Percentiles rank a stretch among this genome's conserved stretches.
phyloP scores from a whole-genome alignment of 2,797 vertebrate genomes.

The Holocentrus rufus region DNA sequence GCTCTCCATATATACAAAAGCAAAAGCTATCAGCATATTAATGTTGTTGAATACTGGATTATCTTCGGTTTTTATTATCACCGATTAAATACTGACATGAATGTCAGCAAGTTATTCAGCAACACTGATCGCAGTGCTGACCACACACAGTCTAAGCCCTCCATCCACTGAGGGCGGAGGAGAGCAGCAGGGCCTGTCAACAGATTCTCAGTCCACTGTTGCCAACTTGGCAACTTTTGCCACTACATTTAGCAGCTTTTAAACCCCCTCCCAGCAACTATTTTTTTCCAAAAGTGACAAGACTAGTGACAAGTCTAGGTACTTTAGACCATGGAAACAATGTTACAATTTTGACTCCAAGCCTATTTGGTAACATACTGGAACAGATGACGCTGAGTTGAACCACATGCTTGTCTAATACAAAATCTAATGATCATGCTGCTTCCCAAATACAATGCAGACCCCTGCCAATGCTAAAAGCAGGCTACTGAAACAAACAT shows the following conservation, averaged over 20 bases:
- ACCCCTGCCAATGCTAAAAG: not conserved
- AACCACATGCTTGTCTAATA: not conserved
- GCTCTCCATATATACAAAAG: too few relatives aligned
- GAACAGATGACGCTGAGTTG: not conserved
- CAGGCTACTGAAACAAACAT: not conserved
- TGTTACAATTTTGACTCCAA: too few relatives aligned
- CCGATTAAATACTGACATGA: not conserved
- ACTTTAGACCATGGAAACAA: not conserved
- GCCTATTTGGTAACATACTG: too few relatives aligned
- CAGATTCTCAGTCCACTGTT: slow-evolving; percentile 7
- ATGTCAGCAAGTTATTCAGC: not conserved
- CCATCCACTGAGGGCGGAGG: not conserved
- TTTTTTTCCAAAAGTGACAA: not conserved
- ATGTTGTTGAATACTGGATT: too few relatives aligned
- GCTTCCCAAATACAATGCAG: not conserved
- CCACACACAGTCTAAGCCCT: not conserved
- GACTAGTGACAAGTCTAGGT: slow-evolving; percentile 5
- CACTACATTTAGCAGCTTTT: slow-evolving; percentile 5
- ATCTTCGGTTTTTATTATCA: too few relatives aligned
- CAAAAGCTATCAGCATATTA: too few relatives aligned
- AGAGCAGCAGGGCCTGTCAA: slow-evolving; percentile 12
- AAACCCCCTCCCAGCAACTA: not conserved
- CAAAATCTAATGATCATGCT: not conserved
- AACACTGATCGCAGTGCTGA: not conserved
- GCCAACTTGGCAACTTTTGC: slow-evolving; percentile 23